Evolutionary conservation across 2,888 invertebrate species (phyloP).

Genomic region (Tetragonisca angustula): DNA sequence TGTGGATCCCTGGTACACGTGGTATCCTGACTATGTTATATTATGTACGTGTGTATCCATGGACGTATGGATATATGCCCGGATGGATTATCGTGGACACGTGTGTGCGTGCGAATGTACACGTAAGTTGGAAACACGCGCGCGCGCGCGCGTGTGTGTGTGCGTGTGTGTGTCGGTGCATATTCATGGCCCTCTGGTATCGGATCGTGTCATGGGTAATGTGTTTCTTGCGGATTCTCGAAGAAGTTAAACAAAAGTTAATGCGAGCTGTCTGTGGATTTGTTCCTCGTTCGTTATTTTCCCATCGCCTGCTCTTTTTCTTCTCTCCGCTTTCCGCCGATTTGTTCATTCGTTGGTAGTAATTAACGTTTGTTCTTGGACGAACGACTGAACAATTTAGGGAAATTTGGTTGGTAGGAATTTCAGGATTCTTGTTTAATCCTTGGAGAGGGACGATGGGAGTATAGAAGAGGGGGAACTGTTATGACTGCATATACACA

Average conservation of each 20-base stretch:
- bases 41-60: conserved; percentile 37
- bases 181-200: conserved; percentile 54
- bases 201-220: conserved; percentile 54
- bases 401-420: too few species aligned
- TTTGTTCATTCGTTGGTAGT: too few species aligned
- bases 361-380: too few species aligned
- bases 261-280: conserved; percentile 9
- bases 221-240: conserved; percentile 51
- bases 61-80: conserved; percentile 52
- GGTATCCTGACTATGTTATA: conserved; percentile 25
- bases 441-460: too few species aligned
- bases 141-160: neutral
- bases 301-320: too few species aligned
- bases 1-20: conserved; percentile 8
- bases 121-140: conserved; percentile 12
- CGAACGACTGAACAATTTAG: too few species aligned
- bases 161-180: conserved; percentile 23
- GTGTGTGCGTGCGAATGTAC: conserved; percentile 10
- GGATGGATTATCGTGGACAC: conserved; percentile 57
- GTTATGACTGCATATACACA: too few species aligned
- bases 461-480: too few species aligned
- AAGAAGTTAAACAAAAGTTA: conserved; percentile 16
- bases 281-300: neutral
- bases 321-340: neutral
- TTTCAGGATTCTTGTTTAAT: too few species aligned